Percentiles rank a stretch among this genome's conserved stretches.
Conservation (phyloP, 1,140 invertebrate species). For the Mya arenaria region DNA sequence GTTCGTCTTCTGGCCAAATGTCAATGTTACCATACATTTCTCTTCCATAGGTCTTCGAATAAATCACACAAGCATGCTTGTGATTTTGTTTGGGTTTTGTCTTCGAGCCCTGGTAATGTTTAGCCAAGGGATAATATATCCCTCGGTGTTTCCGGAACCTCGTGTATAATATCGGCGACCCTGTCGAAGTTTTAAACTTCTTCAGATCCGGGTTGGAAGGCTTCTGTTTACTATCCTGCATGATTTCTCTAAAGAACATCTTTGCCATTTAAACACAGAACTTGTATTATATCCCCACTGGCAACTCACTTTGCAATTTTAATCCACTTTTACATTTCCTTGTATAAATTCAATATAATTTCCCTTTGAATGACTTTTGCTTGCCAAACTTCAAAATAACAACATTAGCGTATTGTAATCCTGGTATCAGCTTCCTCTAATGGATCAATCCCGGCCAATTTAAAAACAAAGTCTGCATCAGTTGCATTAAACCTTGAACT, state of each 20-base stretch:
- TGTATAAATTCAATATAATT: too few relatives aligned
- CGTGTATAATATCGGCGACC: conserved; percentile 38
- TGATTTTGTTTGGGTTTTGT: conserved; percentile 8
- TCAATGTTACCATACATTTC: conserved; percentile 44
- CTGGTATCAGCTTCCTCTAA: too few relatives aligned
- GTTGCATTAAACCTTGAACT: too few relatives aligned
- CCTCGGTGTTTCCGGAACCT: conserved; percentile 32
- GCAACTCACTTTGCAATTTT: too few relatives aligned
- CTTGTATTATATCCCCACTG: too few relatives aligned
- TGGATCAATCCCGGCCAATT: too few relatives aligned
- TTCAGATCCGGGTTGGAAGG: conserved; percentile 16
- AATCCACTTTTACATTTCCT: too few relatives aligned
- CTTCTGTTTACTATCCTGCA: not conserved
- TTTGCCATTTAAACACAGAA: conserved; percentile 16
- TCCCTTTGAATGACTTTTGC: too few relatives aligned
- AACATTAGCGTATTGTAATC: too few relatives aligned
- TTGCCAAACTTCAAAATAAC: too few relatives aligned
- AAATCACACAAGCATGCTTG: conserved; percentile 25
- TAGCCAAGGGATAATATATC: conserved; percentile 44
- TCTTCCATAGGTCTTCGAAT: conserved; percentile 30
- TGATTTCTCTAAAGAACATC: conserved; percentile 24
- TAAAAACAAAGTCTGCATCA: too few relatives aligned
- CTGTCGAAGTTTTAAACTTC: conserved; percentile 37
- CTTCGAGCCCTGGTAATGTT: not conserved
- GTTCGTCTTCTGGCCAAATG: conserved; percentile 36